Evolutionary conservation across 2,888 invertebrate species (phyloP).

Genomic region (Tetramorium bicarinatum): DNA sequence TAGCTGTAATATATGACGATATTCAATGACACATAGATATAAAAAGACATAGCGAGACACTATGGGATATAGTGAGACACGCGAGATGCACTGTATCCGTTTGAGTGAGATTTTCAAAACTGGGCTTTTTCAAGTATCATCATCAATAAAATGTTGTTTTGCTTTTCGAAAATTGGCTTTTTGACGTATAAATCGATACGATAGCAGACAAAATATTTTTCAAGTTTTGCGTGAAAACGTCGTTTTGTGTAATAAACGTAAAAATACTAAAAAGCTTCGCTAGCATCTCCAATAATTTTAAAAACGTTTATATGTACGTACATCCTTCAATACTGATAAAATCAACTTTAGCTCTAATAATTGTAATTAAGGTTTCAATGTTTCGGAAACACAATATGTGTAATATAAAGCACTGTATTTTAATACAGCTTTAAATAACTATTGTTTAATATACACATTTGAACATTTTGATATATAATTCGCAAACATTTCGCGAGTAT

Average conservation of each 20-base stretch:
- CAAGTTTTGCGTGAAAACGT: not conserved
- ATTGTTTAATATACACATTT: not conserved
- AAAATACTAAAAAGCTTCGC: not conserved
- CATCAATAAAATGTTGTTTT: slow-evolving; percentile 28
- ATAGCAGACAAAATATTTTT: slow-evolving; percentile 7
- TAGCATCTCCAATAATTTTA: not conserved
- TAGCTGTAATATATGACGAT: not conserved
- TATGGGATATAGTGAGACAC: not conserved
- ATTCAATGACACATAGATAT: not conserved
- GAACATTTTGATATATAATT: slow-evolving; percentile 29
- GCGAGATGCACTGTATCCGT: not conserved
- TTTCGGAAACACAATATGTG: not conserved
- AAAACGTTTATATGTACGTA: not conserved
- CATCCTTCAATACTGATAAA: not conserved
- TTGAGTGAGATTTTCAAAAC: slow-evolving; percentile 23
- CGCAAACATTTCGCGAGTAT: slow-evolving; percentile 13
- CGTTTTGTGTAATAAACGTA: not conserved
- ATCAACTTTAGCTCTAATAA: not conserved
- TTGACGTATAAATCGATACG: slow-evolving; percentile 6
- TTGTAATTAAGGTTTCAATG: not conserved
- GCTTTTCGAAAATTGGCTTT: slow-evolving; percentile 30
- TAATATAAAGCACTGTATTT: slow-evolving; percentile 16
- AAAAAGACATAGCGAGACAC: slow-evolving; percentile 6
- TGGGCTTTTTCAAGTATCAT: not conserved
- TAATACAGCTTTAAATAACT: slow-evolving; percentile 21